A percentile compares a stretch with the other conserved stretches of the same genome.
phyloP scores from a whole-genome alignment of 2,113 vertebrate species.

The Chinchilla lanigera region DNA sequence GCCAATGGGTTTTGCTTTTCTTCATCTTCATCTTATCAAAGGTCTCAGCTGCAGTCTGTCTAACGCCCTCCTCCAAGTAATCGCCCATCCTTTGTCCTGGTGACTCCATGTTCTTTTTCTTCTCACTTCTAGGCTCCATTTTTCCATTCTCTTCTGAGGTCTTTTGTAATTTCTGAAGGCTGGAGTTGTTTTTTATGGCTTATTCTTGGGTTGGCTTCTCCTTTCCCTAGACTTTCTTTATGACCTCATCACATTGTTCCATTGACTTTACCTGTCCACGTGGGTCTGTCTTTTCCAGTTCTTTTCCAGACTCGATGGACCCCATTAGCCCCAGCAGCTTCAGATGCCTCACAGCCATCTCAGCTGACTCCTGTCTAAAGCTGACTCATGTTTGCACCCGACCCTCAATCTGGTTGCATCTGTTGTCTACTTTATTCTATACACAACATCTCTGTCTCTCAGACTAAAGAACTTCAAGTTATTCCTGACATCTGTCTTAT shows the following conservation, averaged over 20 bases:
- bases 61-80: neutral
- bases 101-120: neutral
- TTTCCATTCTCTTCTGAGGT: neutral
- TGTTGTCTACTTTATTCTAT: neutral
- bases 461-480: neutral
- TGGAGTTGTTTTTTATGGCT: neutral
- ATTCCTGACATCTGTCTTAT: neutral
- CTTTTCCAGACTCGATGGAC: neutral
- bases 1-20: neutral
- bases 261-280: neutral
- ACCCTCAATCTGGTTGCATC: rapidly evolving
- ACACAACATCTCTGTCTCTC: neutral
- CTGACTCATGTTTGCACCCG: neutral
- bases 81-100: neutral
- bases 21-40: neutral
- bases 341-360: neutral
- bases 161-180: neutral
- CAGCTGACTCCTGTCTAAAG: neutral
- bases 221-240: neutral
- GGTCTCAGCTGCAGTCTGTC: neutral
- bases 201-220: neutral
- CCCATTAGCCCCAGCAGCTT: rapidly evolving
- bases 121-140: neutral
- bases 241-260: neutral
- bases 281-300: neutral